phyloP scores from a whole-genome alignment of 2,797 vertebrate species.

The Crypturellus tataupa region DNA sequence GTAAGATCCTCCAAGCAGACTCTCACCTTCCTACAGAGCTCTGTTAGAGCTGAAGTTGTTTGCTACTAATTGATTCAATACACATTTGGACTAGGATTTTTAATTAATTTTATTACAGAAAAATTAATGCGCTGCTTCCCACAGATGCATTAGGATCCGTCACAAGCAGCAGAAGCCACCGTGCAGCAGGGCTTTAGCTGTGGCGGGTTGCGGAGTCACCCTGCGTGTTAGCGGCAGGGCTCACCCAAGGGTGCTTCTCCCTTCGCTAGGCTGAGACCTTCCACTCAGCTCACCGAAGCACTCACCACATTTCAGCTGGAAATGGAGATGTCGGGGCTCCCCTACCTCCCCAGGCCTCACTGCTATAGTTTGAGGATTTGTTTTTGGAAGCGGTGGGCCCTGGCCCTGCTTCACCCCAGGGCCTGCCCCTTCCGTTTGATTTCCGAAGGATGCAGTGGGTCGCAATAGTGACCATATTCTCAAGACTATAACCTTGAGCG shows the following conservation, averaged over 20 bases:
- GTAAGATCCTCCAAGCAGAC: neutral
- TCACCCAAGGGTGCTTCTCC: fast-evolving
- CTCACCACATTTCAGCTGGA: fast-evolving
- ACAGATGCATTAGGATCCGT: neutral
- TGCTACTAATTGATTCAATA: constrained; percentile 4
- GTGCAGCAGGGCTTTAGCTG: fast-evolving
- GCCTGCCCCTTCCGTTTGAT: fast-evolving
- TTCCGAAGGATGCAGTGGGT: neutral
- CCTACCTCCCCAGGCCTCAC: fast-evolving
- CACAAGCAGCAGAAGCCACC: neutral
- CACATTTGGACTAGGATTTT: neutral
- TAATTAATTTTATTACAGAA: constrained; percentile 41
- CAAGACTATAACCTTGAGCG: fast-evolving
- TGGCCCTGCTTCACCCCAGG: fast-evolving
- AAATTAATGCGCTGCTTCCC: constrained; percentile 28
- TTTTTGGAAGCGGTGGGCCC: neutral
- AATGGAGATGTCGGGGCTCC: fast-evolving
- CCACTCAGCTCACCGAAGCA: neutral
- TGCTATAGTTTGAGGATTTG: fast-evolving
- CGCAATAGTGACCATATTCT: neutral
- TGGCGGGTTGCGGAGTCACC: neutral
- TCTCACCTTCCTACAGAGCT: neutral
- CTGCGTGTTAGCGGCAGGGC: fast-evolving
- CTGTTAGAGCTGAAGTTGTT: neutral
- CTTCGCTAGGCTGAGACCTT: neutral